A percentile compares a stretch with the other conserved stretches of the same genome.
Evolutionary conservation across 2,113 vertebrate species (phyloP).

Genomic region (Phalacrocorax pelagicus): DNA sequence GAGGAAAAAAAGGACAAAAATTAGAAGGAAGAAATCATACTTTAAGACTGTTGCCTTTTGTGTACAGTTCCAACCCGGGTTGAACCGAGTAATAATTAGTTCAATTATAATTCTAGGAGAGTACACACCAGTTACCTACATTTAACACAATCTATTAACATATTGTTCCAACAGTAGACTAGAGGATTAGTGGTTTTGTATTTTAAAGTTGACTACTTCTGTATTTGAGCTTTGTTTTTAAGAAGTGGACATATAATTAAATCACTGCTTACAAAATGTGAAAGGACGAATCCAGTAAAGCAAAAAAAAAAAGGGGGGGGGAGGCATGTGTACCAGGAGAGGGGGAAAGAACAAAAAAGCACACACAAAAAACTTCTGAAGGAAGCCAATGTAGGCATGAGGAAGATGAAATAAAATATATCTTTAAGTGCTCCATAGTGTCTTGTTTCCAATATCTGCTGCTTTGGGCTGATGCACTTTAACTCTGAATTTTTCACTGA

Average conservation of each 20-base stretch:
- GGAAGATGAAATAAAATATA: neutral
- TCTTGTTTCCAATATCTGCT: neutral
- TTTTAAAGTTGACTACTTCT: neutral
- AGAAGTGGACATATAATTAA: neutral
- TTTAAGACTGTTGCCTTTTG: neutral
- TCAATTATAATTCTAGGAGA: neutral
- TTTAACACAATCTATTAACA: neutral
- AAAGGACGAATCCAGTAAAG: neutral
- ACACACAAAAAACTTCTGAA: neutral
- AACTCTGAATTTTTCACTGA: neutral
- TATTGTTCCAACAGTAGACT: neutral
- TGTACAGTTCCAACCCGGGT: neutral
- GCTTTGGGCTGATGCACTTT: neutral
- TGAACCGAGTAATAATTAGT: neutral
- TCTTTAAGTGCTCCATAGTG: neutral
- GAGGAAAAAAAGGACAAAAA: neutral
- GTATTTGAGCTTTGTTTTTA: neutral
- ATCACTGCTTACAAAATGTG: neutral
- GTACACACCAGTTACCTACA: neutral
- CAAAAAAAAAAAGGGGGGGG: neutral
- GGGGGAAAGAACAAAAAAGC: neutral
- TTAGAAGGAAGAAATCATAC: neutral
- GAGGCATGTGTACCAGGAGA: neutral
- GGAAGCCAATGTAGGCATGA: fast-evolving
- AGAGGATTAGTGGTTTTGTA: neutral